These are phyloP conservation scores for Lepidocolaptes lacrymiger DNA, from an alignment of 2,797 vertebrate genomes.

Conservation along the genomic window DNA sequence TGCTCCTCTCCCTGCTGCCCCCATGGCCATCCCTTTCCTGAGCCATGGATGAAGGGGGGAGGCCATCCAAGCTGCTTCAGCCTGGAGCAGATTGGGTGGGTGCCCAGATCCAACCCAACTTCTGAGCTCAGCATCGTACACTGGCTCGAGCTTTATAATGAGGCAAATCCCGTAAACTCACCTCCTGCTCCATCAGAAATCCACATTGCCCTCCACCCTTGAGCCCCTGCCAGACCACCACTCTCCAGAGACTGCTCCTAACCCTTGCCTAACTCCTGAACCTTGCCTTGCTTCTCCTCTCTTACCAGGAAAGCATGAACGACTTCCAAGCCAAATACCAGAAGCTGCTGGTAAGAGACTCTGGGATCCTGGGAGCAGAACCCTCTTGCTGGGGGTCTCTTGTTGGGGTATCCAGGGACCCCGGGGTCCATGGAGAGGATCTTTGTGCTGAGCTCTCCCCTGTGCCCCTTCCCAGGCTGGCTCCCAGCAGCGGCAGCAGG, in stretches of 20 bases:
- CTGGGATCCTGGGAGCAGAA: background rate
- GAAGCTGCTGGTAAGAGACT: conserved; percentile 88
- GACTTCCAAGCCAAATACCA: conserved; percentile 88
- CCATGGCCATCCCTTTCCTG: rapidly evolving
- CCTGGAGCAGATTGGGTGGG: background rate
- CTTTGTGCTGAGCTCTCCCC: background rate
- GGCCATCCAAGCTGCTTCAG: background rate
- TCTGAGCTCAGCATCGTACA: rapidly evolving
- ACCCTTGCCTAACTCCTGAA: background rate
- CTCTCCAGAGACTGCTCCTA: background rate
- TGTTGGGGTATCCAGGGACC: background rate
- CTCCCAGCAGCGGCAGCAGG: conserved; percentile 86
- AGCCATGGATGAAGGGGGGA: rapidly evolving
- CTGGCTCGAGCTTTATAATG: rapidly evolving
- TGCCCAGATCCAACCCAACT: background rate
- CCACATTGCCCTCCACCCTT: background rate
- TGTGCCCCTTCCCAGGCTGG: conserved; percentile 19
- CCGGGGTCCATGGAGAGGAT: rapidly evolving
- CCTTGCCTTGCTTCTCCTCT: background rate
- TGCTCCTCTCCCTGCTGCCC: background rate
- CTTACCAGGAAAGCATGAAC: conserved; percentile 79
- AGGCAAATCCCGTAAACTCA: background rate
- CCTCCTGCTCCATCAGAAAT: background rate
- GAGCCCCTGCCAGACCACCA: rapidly evolving
- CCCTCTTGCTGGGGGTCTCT: background rate